Percentiles rank a stretch among this genome's conserved stretches.
Conservation (phyloP, 2,888 invertebrate genomes). For the Stenotaenia linearis region DNA sequence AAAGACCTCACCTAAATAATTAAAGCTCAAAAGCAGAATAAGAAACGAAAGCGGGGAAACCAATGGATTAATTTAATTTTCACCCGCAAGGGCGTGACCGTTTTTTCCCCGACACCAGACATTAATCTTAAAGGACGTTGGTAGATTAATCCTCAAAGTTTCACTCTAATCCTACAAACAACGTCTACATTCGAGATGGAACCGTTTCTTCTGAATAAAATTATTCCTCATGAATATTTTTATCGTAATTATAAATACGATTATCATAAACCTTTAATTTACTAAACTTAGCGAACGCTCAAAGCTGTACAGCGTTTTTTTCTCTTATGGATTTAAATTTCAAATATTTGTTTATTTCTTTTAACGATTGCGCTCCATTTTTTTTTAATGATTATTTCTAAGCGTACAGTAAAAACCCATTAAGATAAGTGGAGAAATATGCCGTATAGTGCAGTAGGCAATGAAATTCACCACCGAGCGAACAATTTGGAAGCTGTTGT, state of each 20-base stretch:
- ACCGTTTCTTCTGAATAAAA: neutral
- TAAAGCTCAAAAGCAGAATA: neutral
- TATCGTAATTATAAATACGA: neutral
- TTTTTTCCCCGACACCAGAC: neutral
- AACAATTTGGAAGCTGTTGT: neutral
- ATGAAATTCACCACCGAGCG: slow-evolving; percentile 7
- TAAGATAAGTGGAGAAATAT: neutral
- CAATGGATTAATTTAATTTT: neutral
- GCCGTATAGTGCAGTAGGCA: neutral
- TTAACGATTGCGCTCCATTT: too few species aligned
- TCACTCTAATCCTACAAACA: neutral
- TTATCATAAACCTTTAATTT: neutral
- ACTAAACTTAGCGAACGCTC: too few species aligned
- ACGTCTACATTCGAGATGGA: neutral
- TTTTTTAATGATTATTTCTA: neutral
- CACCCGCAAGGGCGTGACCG: neutral
- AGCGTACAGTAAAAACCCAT: neutral
- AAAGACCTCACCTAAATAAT: neutral
- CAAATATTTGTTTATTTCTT: neutral
- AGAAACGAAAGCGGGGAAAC: neutral
- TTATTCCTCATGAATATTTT: neutral
- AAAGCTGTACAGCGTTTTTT: too few species aligned
- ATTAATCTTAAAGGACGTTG: neutral
- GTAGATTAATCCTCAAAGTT: neutral
- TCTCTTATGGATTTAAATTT: neutral